A percentile compares a stretch with the other conserved stretches of the same genome.
Evolutionary conservation across 2,888 invertebrate species (phyloP).

Genomic region (Buathra laborator): DNA sequence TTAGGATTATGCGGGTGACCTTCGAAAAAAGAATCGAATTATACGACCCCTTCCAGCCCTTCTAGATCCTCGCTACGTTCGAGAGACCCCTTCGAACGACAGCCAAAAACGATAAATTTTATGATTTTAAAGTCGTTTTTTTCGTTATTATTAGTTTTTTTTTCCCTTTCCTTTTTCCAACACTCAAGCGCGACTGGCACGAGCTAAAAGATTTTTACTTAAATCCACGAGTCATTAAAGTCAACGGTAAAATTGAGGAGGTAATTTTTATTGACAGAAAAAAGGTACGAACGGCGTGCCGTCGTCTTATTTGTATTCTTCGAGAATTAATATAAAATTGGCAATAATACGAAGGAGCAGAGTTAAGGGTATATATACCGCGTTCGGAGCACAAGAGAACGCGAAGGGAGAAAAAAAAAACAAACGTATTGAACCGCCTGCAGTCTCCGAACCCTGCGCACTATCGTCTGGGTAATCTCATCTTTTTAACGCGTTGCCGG

Average conservation of each 20-base stretch:
- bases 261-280: conserved; percentile 60
- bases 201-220: conserved; percentile 44
- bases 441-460: conserved; percentile 9
- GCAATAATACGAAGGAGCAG: conserved; percentile 7
- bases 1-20: conserved; percentile 69
- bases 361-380: not conserved
- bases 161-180: conserved; percentile 19
- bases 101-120: conserved; percentile 55
- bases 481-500: conserved; percentile 68
- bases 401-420: conserved; percentile 26
- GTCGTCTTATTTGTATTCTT: not conserved
- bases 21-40: conserved; percentile 64
- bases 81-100: conserved; percentile 39
- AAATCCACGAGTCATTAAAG: conserved; percentile 49
- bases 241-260: not conserved
- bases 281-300: not conserved
- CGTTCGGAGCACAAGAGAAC: conserved; percentile 1
- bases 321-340: conserved; percentile 43
- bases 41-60: conserved; percentile 31
- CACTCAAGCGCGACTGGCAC: conserved; percentile 53
- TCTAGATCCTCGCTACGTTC: conserved; percentile 46
- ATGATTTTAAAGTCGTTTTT: conserved; percentile 52
- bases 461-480: conserved; percentile 72
- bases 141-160: conserved; percentile 10
- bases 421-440: conserved; percentile 31